Percentiles rank a stretch among this genome's conserved stretches.
Evolutionary conservation across 2,888 invertebrate species (phyloP).

Genomic region (Schrankia costaestrigalis): DNA sequence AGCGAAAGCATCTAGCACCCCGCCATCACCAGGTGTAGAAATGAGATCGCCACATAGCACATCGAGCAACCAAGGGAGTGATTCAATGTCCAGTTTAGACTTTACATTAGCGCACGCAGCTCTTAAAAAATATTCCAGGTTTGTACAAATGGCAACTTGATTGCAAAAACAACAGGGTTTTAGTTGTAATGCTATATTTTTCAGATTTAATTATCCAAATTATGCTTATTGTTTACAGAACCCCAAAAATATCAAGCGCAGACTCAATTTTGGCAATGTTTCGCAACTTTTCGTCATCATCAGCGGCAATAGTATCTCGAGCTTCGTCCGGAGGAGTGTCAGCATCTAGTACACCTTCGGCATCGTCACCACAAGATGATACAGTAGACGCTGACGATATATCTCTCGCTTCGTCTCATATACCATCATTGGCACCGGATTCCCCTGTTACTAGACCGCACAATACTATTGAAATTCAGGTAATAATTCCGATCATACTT

Average conservation of each 20-base stretch:
- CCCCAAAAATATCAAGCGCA: conserved; percentile 86
- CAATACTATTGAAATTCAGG: conserved; percentile 74
- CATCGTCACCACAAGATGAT: conserved; percentile 88
- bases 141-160: too few species aligned
- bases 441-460: conserved; percentile 79
- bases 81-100: conserved; percentile 88
- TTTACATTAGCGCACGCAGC: conserved; percentile 82
- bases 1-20: conserved; percentile 74
- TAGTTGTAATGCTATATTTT: too few species aligned
- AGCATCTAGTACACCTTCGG: conserved; percentile 86
- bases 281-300: conserved; percentile 85
- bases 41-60: conserved; percentile 84
- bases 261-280: conserved; percentile 91
- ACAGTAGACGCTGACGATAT: conserved; percentile 85
- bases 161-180: too few species aligned
- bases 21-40: conserved; percentile 85
- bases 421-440: conserved; percentile 81
- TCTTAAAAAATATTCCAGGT: conserved; percentile 79
- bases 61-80: conserved; percentile 88
- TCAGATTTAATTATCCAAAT: background rate
- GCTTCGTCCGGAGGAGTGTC: conserved; percentile 83
- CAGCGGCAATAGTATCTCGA: conserved; percentile 79
- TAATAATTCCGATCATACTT: conserved; percentile 27
- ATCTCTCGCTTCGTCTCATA: conserved; percentile 84
- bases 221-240: conserved; percentile 52